Conservation (phyloP, 2,113 vertebrate species). For the Lampris incognitus region DNA sequence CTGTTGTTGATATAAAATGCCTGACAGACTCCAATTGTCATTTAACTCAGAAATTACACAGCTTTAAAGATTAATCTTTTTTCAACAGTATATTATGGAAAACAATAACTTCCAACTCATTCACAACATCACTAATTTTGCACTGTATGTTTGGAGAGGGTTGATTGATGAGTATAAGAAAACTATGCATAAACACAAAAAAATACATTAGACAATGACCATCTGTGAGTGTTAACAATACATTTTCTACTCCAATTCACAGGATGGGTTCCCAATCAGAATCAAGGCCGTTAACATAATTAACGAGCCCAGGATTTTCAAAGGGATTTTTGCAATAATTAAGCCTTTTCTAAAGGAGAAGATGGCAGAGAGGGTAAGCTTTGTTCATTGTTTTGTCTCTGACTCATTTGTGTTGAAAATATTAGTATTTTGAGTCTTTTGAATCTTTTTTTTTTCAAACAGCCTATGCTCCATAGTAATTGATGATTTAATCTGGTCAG, state of each 20-base stretch:
- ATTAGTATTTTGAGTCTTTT: neutral
- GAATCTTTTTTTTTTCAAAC: constrained; percentile 7
- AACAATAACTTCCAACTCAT: neutral
- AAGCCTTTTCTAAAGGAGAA: constrained; percentile 99
- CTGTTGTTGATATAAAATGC: too few species aligned
- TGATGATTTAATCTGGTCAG: constrained; percentile 12
- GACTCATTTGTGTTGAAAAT: constrained; percentile 37
- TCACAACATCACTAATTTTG: neutral
- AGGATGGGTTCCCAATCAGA: constrained; percentile 98
- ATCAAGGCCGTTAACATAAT: constrained; percentile 98
- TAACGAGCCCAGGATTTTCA: constrained; percentile 98
- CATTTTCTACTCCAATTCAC: constrained; percentile 44
- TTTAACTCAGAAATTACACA: too few species aligned
- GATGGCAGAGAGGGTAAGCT: constrained; percentile 95
- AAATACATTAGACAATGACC: constrained; percentile 16
- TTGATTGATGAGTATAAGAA: neutral
- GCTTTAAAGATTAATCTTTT: too few species aligned
- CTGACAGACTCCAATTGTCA: too few species aligned
- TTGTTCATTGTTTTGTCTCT: constrained; percentile 26
- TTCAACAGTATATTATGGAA: too few species aligned
- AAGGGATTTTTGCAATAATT: constrained; percentile 98
- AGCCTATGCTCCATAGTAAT: neutral
- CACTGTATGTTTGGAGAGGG: constrained; percentile 1
- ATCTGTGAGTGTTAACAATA: constrained; percentile 16
- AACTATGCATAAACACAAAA: constrained; percentile 25